A percentile compares a stretch with the other conserved stretches of the same genome.
These are phyloP conservation scores for Machimus rusticus DNA, from an alignment of 2,888 invertebrate genomes.

Conservation along the genomic window DNA sequence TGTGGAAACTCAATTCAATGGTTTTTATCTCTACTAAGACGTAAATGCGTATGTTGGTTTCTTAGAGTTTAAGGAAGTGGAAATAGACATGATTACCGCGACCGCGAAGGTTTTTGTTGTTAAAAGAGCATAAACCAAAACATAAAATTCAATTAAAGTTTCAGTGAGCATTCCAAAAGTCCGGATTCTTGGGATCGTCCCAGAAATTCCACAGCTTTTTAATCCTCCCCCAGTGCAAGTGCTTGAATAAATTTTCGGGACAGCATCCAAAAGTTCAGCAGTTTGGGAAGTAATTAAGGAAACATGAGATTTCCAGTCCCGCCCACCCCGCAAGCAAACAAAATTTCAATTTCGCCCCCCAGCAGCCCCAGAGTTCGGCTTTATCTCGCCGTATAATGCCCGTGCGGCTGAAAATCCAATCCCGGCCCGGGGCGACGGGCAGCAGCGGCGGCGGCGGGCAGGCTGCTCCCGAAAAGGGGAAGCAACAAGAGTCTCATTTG, in stretches of 20 bases:
- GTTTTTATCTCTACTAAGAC: not conserved
- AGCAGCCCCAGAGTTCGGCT: not conserved
- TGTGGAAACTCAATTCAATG: not conserved
- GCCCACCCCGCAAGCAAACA: not conserved
- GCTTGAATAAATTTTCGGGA: constrained; percentile 11
- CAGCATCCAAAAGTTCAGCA: constrained; percentile 10
- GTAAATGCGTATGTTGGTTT: not conserved
- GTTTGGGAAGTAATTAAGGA: not conserved
- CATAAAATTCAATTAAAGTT: not conserved
- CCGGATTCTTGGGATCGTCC: not conserved
- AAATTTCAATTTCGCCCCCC: constrained; percentile 21
- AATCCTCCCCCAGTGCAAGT: not conserved
- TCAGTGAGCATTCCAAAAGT: not conserved
- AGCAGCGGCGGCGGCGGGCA: no score
- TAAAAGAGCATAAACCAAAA: not conserved
- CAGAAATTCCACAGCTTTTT: not conserved
- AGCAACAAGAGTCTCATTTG: constrained; percentile 47
- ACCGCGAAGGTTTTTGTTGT: not conserved
- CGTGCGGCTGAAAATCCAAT: constrained; percentile 14
- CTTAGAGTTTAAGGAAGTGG: not conserved
- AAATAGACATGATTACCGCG: not conserved
- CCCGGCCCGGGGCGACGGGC: not conserved
- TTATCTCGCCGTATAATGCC: not conserved
- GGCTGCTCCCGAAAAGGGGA: not conserved
- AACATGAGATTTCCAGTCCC: constrained; percentile 14